phyloP scores from a whole-genome alignment of 2,797 vertebrate genomes.

The Sebastes hubbsi region DNA sequence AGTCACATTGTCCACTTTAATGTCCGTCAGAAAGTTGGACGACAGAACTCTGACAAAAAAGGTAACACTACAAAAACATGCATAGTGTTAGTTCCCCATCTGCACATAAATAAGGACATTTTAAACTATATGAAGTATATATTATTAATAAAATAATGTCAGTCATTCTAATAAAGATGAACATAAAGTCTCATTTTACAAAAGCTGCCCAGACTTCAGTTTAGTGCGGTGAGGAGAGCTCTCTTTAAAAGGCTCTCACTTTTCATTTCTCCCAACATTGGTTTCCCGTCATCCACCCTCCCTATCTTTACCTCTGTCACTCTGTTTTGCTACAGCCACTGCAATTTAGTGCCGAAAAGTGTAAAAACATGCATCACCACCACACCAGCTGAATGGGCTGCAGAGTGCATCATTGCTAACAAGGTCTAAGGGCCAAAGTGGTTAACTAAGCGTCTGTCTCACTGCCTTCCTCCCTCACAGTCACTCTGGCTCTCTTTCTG shows the following conservation, averaged over 20 bases:
- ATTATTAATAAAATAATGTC: too few relatives aligned
- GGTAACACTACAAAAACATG: not conserved
- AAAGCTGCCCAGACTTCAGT: not conserved
- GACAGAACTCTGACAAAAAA: not conserved
- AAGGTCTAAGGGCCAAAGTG: conserved; percentile 82
- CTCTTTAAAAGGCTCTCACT: conserved; percentile 12
- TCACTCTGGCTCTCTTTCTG: conserved; percentile 14
- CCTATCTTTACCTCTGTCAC: conserved; percentile 19
- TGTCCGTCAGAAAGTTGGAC: not conserved
- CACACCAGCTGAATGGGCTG: conserved; percentile 60
- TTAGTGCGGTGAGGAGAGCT: not conserved
- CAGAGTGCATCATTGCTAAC: conserved; percentile 78
- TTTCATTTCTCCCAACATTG: conserved; percentile 19
- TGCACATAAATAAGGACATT: too few relatives aligned
- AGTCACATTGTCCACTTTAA: not conserved
- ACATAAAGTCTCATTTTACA: too few relatives aligned
- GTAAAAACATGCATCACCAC: conserved; percentile 64
- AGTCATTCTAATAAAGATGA: too few relatives aligned
- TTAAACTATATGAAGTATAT: not conserved
- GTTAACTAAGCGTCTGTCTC: conserved; percentile 80
- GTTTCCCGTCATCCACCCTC: conserved; percentile 36
- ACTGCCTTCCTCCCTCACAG: conserved; percentile 19
- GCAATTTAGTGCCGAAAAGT: conserved; percentile 50
- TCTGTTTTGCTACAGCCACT: conserved; percentile 29
- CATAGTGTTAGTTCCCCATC: not conserved